A percentile compares a stretch with the other conserved stretches of the same genome.
Conservation (phyloP, 2,888 invertebrate species). For the Callyntrura sp. region DNA sequence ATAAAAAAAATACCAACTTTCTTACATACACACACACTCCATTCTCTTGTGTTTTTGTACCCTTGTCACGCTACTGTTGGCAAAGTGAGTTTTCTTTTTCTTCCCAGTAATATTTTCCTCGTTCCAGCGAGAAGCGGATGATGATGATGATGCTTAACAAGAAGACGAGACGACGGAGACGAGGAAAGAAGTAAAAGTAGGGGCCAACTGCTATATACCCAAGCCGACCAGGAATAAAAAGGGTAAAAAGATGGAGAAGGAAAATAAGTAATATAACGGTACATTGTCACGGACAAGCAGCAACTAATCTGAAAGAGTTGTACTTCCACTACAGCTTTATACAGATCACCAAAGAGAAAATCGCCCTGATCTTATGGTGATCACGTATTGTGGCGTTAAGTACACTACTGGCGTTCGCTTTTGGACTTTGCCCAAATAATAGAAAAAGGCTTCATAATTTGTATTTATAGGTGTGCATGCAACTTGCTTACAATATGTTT, state of each 20-base stretch:
- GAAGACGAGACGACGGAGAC: conserved; percentile 4
- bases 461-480: neutral
- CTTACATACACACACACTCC: neutral
- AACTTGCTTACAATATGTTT: neutral
- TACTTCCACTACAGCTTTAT: neutral
- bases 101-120: neutral
- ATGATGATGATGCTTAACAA: conserved; percentile 40
- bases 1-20: conserved; percentile 59
- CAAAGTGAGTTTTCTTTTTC: conserved; percentile 58
- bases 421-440: conserved; percentile 10
- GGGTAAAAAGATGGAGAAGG: conserved; percentile 30
- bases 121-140: neutral
- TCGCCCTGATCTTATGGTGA: conserved; percentile 11
- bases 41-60: conserved; percentile 41
- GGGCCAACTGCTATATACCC: neutral
- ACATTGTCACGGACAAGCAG: conserved; percentile 41
- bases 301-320: neutral
- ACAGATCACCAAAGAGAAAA: conserved; percentile 5
- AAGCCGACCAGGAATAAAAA: neutral
- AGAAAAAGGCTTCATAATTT: neutral
- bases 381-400: conserved; percentile 30
- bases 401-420: neutral
- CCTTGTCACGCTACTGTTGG: conserved; percentile 55
- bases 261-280: conserved; percentile 26
- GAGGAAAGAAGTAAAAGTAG: conserved; percentile 28